Evolutionary conservation across 2,888 invertebrate species (phyloP).

Genomic region (Limulus polyphemus): DNA sequence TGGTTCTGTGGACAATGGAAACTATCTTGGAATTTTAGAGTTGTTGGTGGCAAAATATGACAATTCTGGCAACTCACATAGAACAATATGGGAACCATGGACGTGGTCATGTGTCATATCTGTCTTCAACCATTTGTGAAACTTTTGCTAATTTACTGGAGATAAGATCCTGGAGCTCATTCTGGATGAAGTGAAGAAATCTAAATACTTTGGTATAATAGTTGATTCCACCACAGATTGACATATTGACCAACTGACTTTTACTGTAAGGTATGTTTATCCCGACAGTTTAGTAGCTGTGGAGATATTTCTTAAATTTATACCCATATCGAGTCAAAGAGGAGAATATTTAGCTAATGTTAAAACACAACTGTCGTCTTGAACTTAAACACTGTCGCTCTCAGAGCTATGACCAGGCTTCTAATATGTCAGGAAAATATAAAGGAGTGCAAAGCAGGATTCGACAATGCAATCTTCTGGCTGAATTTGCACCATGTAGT

Average conservation of each 20-base stretch:
- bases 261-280: constrained; percentile 12
- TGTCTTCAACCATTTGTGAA: constrained; percentile 30
- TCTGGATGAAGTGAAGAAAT: neutral
- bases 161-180: neutral
- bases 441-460: constrained; percentile 1
- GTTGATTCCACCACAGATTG: constrained; percentile 19
- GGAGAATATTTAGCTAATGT: too few relatives aligned
- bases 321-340: too few relatives aligned
- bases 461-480: neutral
- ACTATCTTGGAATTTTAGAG: constrained; percentile 31
- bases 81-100: constrained; percentile 29
- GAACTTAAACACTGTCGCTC: neutral
- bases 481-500: neutral
- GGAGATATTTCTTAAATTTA: neutral
- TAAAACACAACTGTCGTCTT: too few relatives aligned
- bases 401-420: neutral
- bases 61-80: constrained; percentile 30
- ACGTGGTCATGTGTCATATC: constrained; percentile 28
- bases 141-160: constrained; percentile 27
- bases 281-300: neutral
- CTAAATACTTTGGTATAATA: constrained; percentile 8
- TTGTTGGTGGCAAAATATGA: too few relatives aligned
- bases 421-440: constrained; percentile 1
- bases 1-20: constrained; percentile 28
- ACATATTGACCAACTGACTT: constrained; percentile 19